Base-by-base conservation (phyloP, 1,140 invertebrate species). In the Drosophila tsacasi region DNA sequence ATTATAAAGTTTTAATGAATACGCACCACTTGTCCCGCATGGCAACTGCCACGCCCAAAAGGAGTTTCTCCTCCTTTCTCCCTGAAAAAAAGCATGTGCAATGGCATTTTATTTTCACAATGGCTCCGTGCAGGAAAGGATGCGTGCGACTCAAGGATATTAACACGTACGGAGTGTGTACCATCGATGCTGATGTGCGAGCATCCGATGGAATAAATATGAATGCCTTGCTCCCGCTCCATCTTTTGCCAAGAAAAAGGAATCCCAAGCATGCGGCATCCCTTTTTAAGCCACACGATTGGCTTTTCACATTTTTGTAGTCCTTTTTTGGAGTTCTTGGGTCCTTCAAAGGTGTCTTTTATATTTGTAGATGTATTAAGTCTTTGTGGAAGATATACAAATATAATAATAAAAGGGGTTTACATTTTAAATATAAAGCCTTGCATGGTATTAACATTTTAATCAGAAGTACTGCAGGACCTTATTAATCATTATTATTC, bases 1-100 rank as follows among this genome's bases (percentile, higher is more conserved):
- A 86, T 90, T 89, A 89, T 89, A 89, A 90, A 90, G 85, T 90
- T 90, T 90, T 90, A 89, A 89, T 81, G 84, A 89, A 90, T 89
- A 81, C 81, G 84, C 85, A 90, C 65, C 78, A 89, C 63, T 79
- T 83, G 81, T 63, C 44, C 62, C 42, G 54, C 57, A 54, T 58
- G 46, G 44, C 61, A 63, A 30, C 49, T n/a, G 32, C 64, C 63
- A 79, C 66, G 72, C 80, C 80, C 74, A 73, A 50, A 71, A 57
- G 49, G 63, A 55, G 73, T 65, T 65, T 27, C 47, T 44, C 62
- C 63, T 12, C 17, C 25, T 50, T 0, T 10, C 49, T 27, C 47
- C 25, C 35, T 54, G 40, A 63, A 67, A 21, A 42, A 76, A 50
- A 79, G 47, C 62, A 75, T 80, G 40, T 89, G 76, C 77, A 84